These are phyloP conservation scores for Motacilla alba DNA, from an alignment of 2,113 vertebrate genomes.

Conservation along the genomic window DNA sequence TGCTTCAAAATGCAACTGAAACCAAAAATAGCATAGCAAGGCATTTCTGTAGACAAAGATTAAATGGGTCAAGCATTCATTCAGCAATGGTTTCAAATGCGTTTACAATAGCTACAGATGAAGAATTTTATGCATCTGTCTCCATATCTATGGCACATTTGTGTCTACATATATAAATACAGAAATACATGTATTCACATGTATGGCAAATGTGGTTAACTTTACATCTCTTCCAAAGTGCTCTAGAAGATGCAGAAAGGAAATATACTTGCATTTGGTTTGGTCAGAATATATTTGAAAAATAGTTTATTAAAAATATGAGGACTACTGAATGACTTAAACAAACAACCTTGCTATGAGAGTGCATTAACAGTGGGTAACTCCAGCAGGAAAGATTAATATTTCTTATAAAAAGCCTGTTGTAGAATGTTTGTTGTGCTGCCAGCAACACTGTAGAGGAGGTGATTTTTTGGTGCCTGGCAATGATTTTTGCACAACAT, in stretches of 20 bases:
- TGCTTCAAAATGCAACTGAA: neutral
- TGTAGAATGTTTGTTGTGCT: conserved; percentile 54
- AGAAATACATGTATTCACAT: neutral
- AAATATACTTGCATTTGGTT: neutral
- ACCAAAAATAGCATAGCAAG: neutral
- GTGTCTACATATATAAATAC: neutral
- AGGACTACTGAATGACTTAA: neutral
- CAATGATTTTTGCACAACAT: conserved; percentile 29
- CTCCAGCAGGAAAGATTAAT: conserved; percentile 47
- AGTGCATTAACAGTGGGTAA: neutral
- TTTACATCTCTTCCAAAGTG: neutral
- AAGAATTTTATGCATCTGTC: neutral
- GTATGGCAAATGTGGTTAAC: neutral
- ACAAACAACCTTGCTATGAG: neutral
- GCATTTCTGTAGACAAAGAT: neutral
- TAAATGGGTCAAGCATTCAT: neutral
- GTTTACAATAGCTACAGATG: neutral
- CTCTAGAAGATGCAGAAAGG: neutral
- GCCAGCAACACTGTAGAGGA: neutral
- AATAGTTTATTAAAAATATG: neutral
- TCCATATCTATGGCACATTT: neutral
- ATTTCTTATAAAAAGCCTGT: conserved; percentile 20
- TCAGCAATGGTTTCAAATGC: neutral
- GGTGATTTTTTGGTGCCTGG: conserved; percentile 18
- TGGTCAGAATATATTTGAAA: neutral